Evolutionary conservation across 2,113 vertebrate species (phyloP), one percentile per base, ranked within the genome.

Genomic region (Gobio gobio): DNA sequence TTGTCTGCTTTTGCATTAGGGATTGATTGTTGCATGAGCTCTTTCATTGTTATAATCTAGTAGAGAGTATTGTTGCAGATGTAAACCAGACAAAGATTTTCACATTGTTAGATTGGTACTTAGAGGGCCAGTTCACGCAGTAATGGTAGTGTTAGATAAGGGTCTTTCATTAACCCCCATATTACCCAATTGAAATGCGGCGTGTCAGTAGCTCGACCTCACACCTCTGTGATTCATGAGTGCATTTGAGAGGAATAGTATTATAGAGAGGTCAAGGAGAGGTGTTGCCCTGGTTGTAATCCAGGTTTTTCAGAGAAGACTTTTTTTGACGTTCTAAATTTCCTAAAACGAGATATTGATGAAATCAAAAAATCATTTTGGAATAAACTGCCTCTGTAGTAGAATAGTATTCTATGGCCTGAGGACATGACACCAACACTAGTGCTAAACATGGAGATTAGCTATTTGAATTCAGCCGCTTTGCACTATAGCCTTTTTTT

Each of bases 131-230:
- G 49, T 54, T 77, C 49, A 77, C 33, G 74, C 26, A 8, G 68
- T 80, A 73, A 75, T 84, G 58, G 43, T 66, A 45, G 47, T 74
- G 36, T 20, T 45, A n/a, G 75, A 83, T 78, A 49, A 29, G 45
- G 56, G 54, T 73, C 68, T 64, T 84, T 87, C 82, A 66, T 87
- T 87, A 87, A 20, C 22, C 61, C 14, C 22, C 66, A 72, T 74
- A 72, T 83, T 83, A 78, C 54, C 76, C 40, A 54, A 87, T 83
- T 29, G 63, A 83, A 79, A 80, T 26, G n/a, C 73, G 36, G 33
- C 33, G 4, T 78, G n/a, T 45, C n/a, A 72, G 24, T 40, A 47
- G 82, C 70, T 78, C 16, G 10, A 9, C 24, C 40, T 13, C 2
- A 75, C 45, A 12, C 2, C 24, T 49, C 63, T 58, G 12, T 45